phyloP scores from a whole-genome alignment of 2,888 invertebrate species.

The Hipparchia semele region DNA sequence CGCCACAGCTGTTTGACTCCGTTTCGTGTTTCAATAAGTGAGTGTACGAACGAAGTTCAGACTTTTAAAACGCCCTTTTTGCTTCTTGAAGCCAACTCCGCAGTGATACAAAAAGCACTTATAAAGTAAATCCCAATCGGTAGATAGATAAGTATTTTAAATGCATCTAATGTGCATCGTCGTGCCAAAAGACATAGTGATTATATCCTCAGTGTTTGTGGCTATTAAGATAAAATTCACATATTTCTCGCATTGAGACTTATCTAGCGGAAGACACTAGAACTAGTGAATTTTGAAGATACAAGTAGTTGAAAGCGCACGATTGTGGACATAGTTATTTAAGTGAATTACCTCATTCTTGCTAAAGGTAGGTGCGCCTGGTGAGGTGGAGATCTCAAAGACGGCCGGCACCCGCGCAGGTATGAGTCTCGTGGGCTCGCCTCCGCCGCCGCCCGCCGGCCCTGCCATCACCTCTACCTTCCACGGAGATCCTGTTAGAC shows the following conservation, averaged over 20 bases:
- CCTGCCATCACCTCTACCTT: constrained; percentile 94
- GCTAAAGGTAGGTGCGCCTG: constrained; percentile 68
- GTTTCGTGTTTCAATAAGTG: constrained; percentile 26
- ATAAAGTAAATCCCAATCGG: no score
- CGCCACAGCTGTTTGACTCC: constrained; percentile 19
- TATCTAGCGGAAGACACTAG: constrained; percentile 24
- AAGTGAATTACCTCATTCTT: constrained; percentile 67
- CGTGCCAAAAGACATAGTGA: no score
- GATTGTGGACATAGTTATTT: neutral
- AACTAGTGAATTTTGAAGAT: no score
- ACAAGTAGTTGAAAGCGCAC: no score
- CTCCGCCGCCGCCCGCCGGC: constrained; percentile 87
- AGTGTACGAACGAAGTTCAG: constrained; percentile 15
- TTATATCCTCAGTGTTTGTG: no score
- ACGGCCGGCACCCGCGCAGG: constrained; percentile 94
- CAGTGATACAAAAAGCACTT: neutral
- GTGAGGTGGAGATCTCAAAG: constrained; percentile 92
- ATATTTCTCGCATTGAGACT: constrained; percentile 37
- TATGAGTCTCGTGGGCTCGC: constrained; percentile 94
- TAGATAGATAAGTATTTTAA: no score
- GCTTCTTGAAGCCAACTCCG: constrained; percentile 11
- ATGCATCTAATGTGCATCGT: no score
- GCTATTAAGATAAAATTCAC: constrained; percentile 37
- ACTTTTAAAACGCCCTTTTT: constrained; percentile 9
- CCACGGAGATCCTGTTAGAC: constrained; percentile 94